phyloP scores from a whole-genome alignment of 2,888 invertebrate species.

The Microplitis deprimator region DNA sequence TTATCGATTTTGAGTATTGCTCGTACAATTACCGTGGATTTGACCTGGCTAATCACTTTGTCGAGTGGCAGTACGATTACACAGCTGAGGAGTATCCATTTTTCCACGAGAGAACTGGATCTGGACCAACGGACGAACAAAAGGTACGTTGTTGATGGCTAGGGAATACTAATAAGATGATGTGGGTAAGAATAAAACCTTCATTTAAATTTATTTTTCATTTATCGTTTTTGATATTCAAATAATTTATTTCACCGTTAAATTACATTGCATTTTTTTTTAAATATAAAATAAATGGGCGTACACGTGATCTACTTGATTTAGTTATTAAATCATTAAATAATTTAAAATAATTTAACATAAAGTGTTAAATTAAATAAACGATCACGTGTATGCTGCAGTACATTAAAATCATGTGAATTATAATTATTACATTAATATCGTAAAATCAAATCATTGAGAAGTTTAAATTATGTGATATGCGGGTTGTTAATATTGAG shows the following conservation, averaged over 20 bases:
- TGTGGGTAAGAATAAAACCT: conserved; percentile 27
- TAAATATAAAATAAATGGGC: conserved; percentile 2
- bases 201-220: conserved; percentile 28
- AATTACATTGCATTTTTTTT: background rate
- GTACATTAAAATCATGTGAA: background rate
- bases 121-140: conserved; percentile 85
- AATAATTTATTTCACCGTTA: background rate
- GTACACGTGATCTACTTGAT: background rate
- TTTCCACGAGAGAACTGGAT: conserved; percentile 79
- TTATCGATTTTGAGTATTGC: conserved; percentile 96
- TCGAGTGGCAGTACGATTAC: conserved; percentile 94
- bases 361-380: background rate
- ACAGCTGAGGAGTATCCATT: conserved; percentile 84
- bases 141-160: conserved; percentile 75
- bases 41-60: conserved; percentile 95
- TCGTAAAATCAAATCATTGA: background rate
- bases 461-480: conserved; percentile 27
- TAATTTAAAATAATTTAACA: no score
- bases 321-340: background rate
- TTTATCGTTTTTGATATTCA: conserved; percentile 20
- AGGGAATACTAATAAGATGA: background rate
- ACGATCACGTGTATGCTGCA: conserved; percentile 36
- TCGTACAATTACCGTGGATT: conserved; percentile 95
- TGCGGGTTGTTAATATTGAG: conserved; percentile 38
- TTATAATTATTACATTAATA: background rate